phyloP scores from a whole-genome alignment of 2,797 vertebrate species.

The Thripadectes ignobilis region DNA sequence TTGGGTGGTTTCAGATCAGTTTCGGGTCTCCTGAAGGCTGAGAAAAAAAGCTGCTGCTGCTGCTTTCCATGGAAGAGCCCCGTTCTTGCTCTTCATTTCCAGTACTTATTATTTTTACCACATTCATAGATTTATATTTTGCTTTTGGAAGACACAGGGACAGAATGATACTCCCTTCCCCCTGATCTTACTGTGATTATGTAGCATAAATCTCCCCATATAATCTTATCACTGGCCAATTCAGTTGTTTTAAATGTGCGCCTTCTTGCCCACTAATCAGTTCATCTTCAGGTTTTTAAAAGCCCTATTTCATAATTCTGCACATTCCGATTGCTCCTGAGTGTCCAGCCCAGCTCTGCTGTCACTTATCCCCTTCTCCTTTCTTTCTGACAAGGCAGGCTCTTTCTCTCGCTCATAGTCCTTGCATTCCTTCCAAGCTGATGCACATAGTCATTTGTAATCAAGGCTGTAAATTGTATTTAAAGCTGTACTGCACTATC shows the following conservation, averaged over 20 bases:
- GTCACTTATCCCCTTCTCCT: neutral
- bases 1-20: neutral
- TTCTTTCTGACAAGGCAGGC: neutral
- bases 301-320: slow-evolving; percentile 3
- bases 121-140: slow-evolving; percentile 63
- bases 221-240: slow-evolving; percentile 1
- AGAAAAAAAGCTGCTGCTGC: neutral
- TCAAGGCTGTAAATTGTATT: slow-evolving; percentile 13
- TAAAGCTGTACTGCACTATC: neutral
- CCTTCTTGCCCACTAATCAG: slow-evolving; percentile 22
- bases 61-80: slow-evolving; percentile 21
- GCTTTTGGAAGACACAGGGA: slow-evolving; percentile 46
- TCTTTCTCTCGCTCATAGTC: slow-evolving; percentile 16
- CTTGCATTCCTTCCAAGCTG: slow-evolving; percentile 23
- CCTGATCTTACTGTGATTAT: slow-evolving; percentile 32
- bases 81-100: slow-evolving; percentile 37
- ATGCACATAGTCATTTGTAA: slow-evolving; percentile 17
- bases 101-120: slow-evolving; percentile 55
- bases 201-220: slow-evolving; percentile 25
- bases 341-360: neutral
- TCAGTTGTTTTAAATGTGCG: neutral
- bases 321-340: neutral
- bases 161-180: slow-evolving; percentile 27
- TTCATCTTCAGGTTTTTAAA: slow-evolving; percentile 54
- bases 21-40: neutral